Percentiles rank a stretch among this genome's conserved stretches.
Conservation (phyloP, 2,797 vertebrate species). For the Botia almorhae region DNA sequence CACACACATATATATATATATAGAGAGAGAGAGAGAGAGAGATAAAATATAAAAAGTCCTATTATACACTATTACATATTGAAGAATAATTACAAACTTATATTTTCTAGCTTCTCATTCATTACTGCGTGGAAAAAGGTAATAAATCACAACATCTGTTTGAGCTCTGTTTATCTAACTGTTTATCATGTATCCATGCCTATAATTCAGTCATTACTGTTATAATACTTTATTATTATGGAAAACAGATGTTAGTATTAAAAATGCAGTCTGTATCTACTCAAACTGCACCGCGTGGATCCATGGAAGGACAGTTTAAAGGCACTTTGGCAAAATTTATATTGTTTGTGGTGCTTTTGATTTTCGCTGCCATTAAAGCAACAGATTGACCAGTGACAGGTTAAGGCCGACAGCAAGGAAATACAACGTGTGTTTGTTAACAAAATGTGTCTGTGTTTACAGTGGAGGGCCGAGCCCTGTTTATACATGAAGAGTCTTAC, state of each 20-base stretch:
- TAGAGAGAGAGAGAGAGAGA: too few species aligned
- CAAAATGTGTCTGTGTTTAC: conserved; percentile 58
- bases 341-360: not conserved
- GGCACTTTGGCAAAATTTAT: not conserved
- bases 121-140: conserved; percentile 59
- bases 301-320: not conserved
- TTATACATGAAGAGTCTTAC: conserved; percentile 63
- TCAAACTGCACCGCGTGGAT: not conserved
- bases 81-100: not conserved
- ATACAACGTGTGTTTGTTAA: not conserved
- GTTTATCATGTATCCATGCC: not conserved
- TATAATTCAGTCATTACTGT: not conserved
- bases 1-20: too few species aligned
- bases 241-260: not conserved
- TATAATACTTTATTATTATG: not conserved
- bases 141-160: not conserved
- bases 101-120: conserved; percentile 74
- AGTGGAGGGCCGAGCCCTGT: conserved; percentile 57
- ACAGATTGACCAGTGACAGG: not conserved
- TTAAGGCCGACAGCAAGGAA: not conserved
- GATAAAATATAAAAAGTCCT: not conserved
- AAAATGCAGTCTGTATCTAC: not conserved
- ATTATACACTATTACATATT: not conserved
- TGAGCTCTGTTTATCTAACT: not conserved
- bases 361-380: not conserved